Evolutionary conservation across 2,888 invertebrate species (phyloP).

Genomic region (Drosophila engyochracea): DNA sequence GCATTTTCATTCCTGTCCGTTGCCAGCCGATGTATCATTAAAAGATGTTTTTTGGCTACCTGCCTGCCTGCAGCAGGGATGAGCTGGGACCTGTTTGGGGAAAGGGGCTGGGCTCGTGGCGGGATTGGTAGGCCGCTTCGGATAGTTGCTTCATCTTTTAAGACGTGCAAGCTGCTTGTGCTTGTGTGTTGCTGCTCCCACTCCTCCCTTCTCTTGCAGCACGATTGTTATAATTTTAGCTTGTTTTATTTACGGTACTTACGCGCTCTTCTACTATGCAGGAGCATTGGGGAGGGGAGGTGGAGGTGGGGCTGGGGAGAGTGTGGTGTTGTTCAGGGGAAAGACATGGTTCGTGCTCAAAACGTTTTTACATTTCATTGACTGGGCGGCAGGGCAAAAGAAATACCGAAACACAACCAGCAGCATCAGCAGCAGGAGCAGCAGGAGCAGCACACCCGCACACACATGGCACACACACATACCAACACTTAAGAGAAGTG

Average conservation of each 20-base stretch:
- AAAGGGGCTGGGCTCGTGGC: not conserved
- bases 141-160: constrained; percentile 37
- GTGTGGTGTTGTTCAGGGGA: not conserved
- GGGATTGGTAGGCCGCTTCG: constrained; percentile 11
- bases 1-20: constrained; percentile 43
- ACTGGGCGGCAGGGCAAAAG: constrained; percentile 57
- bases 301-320: not conserved
- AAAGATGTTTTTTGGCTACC: constrained; percentile 53
- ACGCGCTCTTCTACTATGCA: constrained; percentile 57
- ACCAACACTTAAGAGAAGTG: constrained; percentile 28
- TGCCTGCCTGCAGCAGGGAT: not conserved
- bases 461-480: constrained; percentile 30
- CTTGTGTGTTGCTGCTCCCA: constrained; percentile 18
- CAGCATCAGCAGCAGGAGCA: constrained; percentile 24
- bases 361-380: constrained; percentile 80
- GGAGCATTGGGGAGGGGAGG: not conserved
- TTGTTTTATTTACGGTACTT: constrained; percentile 76
- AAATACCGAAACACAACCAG: constrained; percentile 39
- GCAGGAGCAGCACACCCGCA: constrained; percentile 30
- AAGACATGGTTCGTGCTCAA: constrained; percentile 77
- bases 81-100: not conserved
- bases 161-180: constrained; percentile 27
- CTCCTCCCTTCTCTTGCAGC: constrained; percentile 5
- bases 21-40: constrained; percentile 63
- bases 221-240: constrained; percentile 66